These are phyloP conservation scores for Jordanella pulchra DNA, from an alignment of 2,797 vertebrate genomes.

Conservation along the genomic window DNA sequence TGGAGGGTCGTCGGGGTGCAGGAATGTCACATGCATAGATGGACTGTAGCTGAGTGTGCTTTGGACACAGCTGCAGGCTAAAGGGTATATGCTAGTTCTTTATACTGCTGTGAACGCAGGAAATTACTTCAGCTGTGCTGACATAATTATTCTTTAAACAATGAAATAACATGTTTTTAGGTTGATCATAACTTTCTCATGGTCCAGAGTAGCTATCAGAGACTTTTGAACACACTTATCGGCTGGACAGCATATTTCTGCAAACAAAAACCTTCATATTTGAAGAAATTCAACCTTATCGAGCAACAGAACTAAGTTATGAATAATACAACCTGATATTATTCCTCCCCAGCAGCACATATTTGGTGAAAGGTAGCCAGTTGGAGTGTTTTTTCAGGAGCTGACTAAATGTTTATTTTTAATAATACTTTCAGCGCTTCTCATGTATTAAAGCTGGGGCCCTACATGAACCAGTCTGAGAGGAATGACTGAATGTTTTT, in stretches of 20 bases:
- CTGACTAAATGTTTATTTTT: slow-evolving; percentile 12
- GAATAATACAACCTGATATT: neutral
- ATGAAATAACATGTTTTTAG: neutral
- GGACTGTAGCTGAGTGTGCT: slow-evolving; percentile 48
- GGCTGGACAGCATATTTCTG: neutral
- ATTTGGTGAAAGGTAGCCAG: slow-evolving; percentile 1
- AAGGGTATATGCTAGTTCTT: slow-evolving; percentile 22
- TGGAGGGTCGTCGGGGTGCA: slow-evolving; percentile 51
- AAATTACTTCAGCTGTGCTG: slow-evolving; percentile 1
- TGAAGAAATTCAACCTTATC: neutral
- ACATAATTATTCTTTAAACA: neutral
- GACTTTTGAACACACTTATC: neutral
- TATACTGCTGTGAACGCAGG: slow-evolving; percentile 9
- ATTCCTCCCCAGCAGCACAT: neutral
- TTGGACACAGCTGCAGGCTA: slow-evolving; percentile 25
- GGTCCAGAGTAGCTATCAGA: neutral
- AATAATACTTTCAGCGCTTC: neutral
- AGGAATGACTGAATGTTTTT: slow-evolving; percentile 29
- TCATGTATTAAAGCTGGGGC: neutral
- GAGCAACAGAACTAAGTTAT: slow-evolving; percentile 1
- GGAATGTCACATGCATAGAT: slow-evolving; percentile 65
- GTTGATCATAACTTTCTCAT: neutral
- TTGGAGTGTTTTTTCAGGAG: slow-evolving; percentile 1
- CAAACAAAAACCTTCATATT: neutral
- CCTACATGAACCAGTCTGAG: slow-evolving; percentile 16